Evolutionary conservation across 2,113 vertebrate species (phyloP).

Genomic region (Erpornis zantholeuca): DNA sequence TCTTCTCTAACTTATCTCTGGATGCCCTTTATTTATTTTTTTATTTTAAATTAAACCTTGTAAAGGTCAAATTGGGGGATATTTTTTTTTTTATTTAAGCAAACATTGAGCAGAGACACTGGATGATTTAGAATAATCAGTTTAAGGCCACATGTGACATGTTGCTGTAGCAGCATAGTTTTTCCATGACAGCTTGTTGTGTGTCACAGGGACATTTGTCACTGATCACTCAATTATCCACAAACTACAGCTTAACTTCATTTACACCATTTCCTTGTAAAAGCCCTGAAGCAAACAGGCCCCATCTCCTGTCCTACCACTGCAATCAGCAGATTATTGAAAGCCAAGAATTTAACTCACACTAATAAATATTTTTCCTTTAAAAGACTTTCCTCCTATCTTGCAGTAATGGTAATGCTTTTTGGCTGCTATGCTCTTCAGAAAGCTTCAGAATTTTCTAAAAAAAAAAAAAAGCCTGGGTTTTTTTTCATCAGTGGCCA

Average conservation of each 20-base stretch:
- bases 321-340: background rate
- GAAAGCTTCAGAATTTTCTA: background rate
- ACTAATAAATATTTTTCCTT: background rate
- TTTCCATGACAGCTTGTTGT: conserved; percentile 42
- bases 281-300: background rate
- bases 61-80: background rate
- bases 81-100: background rate
- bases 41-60: background rate
- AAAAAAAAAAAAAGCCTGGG: background rate
- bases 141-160: conserved; percentile 41
- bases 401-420: background rate
- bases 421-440: background rate
- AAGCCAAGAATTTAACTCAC: background rate
- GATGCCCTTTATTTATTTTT: background rate
- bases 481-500: background rate
- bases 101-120: background rate
- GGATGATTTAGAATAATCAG: conserved; percentile 33
- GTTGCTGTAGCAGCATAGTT: background rate
- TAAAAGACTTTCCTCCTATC: background rate
- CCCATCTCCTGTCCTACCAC: background rate
- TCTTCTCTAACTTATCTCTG: background rate
- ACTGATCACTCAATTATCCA: conserved; percentile 55
- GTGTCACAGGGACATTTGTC: conserved; percentile 33
- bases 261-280: conserved; percentile 15
- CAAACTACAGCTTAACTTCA: conserved; percentile 29